Base-by-base conservation (phyloP, 2,797 vertebrate species). In the Enteromius treurensis region DNA sequence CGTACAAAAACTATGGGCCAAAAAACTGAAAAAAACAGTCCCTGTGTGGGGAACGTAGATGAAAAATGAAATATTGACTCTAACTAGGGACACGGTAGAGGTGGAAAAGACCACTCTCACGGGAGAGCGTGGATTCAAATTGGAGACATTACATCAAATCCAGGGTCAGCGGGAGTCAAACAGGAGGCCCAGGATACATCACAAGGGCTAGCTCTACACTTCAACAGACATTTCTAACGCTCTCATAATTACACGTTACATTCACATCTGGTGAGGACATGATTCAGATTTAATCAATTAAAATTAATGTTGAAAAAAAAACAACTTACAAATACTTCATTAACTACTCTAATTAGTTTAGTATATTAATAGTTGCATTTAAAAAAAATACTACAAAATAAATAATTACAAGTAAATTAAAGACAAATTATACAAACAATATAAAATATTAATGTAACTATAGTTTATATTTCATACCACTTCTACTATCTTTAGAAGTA, bases 41-140 rank as follows among this genome's bases (percentile, higher is more conserved):
- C 42, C 42, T 79, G 47, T 64, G 82, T 47, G 64, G 15, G 73
- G 32, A 75, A 77, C 82, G 67, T 49, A 68, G 60, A 78, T 42
- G 67, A 45, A 40, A 83, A 83, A 85, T 80, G 45, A 80, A 75
- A 78, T 75, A 83, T 40, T 69, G 84, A 73, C 58, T 58, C 68
- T 70, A 73, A 81, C 68, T 73, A 37, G 29, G n/a, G 29, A 47
- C n/a, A 55, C 34, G 34, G 1, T 4, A 85, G 15, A 77, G 55
- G 64, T 76, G n/a, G n/a, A n/a, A 53, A 77, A 81, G 53, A 71
- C n/a, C 34, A 76, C 69, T 49, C 26, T 64, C 74, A 64, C 26
- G 2, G 5, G 34, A 82, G 42, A 82, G 34, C 6, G 3, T 37
- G 42, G 53, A 37, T 40, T 60, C 34, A 71, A 45, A 40, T 71